Evolutionary conservation across 2,113 vertebrate species (phyloP).

Genomic region (Mola mola): DNA sequence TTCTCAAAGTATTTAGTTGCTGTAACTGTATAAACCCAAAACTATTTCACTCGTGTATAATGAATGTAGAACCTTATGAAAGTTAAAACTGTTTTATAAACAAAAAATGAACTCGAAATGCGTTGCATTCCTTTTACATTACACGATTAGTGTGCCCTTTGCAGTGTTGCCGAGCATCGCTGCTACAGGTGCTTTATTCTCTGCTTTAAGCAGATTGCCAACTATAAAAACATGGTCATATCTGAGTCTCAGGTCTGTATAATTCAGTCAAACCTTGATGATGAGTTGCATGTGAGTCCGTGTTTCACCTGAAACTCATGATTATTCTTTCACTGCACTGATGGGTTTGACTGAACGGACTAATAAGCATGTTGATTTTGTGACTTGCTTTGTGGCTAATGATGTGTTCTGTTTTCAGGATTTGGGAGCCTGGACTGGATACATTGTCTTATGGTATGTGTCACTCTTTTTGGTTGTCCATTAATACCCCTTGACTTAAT

Average conservation of each 20-base stretch:
- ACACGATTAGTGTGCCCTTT: too few relatives aligned
- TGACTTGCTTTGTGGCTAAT: neutral
- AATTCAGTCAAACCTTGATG: slow-evolving; percentile 67
- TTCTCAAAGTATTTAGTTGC: too few relatives aligned
- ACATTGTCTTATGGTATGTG: neutral
- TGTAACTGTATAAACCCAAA: too few relatives aligned
- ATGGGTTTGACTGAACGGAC: slow-evolving; percentile 52
- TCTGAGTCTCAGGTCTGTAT: too few relatives aligned
- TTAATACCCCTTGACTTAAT: neutral
- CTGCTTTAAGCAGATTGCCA: neutral
- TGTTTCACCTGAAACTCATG: slow-evolving; percentile 81
- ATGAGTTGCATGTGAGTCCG: slow-evolving; percentile 83
- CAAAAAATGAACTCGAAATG: too few relatives aligned
- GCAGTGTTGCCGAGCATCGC: too few relatives aligned
- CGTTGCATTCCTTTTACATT: too few relatives aligned
- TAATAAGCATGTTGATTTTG: fast-evolving
- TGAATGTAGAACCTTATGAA: too few relatives aligned
- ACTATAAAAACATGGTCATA: too few relatives aligned
- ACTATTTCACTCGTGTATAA: too few relatives aligned
- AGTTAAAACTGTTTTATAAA: too few relatives aligned
- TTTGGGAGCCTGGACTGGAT: neutral
- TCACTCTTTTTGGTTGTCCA: neutral
- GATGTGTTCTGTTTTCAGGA: neutral
- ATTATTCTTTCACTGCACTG: slow-evolving; percentile 80
- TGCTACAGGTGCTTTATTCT: too few relatives aligned